These are phyloP conservation scores for Camponotus pennsylvanicus DNA, from an alignment of 1,140 invertebrate genomes.

Conservation along the genomic window DNA sequence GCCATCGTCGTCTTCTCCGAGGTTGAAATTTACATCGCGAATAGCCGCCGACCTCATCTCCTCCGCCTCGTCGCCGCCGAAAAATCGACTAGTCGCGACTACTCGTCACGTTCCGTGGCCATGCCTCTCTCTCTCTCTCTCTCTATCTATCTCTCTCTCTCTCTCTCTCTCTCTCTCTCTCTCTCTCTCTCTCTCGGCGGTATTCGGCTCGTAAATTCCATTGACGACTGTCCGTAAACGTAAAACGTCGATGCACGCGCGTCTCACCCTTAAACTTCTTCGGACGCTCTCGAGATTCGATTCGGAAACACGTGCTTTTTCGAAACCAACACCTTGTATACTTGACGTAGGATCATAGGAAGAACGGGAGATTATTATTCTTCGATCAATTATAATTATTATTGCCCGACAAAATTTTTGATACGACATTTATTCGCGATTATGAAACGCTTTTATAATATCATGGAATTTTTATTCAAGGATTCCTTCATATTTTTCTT, in stretches of 20 bases:
- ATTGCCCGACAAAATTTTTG: too few species aligned
- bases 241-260: constrained; percentile 17
- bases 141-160: neutral
- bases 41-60: constrained; percentile 66
- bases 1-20: constrained; percentile 48
- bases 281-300: neutral
- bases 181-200: neutral
- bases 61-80: constrained; percentile 50
- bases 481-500: too few species aligned
- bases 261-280: constrained; percentile 27
- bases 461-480: too few species aligned
- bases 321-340: neutral
- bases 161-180: too few species aligned
- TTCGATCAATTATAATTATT: too few species aligned
- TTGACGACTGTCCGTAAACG: constrained; percentile 44
- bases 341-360: neutral
- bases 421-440: too few species aligned
- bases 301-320: neutral
- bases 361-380: neutral
- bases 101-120: constrained; percentile 63
- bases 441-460: too few species aligned
- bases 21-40: constrained; percentile 74
- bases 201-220: constrained; percentile 76
- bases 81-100: constrained; percentile 77
- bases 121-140: constrained; percentile 17